Evolutionary conservation across 2,888 invertebrate species (phyloP), one percentile per base, ranked within the genome.

Genomic region (Lasius platythorax): DNA sequence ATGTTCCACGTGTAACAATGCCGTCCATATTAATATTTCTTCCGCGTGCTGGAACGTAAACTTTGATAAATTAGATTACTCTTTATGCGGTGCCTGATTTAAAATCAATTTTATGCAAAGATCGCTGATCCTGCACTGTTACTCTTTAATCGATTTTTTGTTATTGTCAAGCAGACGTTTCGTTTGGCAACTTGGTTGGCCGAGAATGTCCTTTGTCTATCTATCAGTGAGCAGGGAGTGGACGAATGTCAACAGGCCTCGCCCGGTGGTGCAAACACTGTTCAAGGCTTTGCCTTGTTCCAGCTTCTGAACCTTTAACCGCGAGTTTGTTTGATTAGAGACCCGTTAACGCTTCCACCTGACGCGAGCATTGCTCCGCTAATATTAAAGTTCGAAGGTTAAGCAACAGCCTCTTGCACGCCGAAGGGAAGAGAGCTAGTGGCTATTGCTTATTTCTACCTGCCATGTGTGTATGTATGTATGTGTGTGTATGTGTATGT

Each of bases 201-300:
- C 23, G 37, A 9, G 40, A 87, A 75, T 85, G 85, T 70, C 84
- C 83, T 89, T 90, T 85, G 70, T 73, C 87, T 87, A 87, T 87
- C 89, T 89, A 87, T 85, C 89, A 86, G 76, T 84, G 82, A 84
- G 72, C 82, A 85, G 89, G 89, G 89, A 90, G 89, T 87, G 89
- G 86, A 89, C 90, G 87, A 87, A 76, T 87, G 90, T 90, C 91
- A 90, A 90, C 85, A 90, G 63, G 83, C 83, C 89, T 86, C 88
- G 82, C 91, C 90, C 87, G 85, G 33, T 56, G 66, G 37, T 66
- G 75, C 87, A 90, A 90, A 90, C 90, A 89, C 53, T 73, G 86
- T 85, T 82, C 91, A 90, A 90, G 90, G 91, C 87, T 90, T 90
- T 89, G 85, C 85, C 87, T 85, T 83, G 87, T 84, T 90, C 81